phyloP scores from a whole-genome alignment of 2,113 vertebrate genomes.

The Rhegmatorhina hoffmannsi region DNA sequence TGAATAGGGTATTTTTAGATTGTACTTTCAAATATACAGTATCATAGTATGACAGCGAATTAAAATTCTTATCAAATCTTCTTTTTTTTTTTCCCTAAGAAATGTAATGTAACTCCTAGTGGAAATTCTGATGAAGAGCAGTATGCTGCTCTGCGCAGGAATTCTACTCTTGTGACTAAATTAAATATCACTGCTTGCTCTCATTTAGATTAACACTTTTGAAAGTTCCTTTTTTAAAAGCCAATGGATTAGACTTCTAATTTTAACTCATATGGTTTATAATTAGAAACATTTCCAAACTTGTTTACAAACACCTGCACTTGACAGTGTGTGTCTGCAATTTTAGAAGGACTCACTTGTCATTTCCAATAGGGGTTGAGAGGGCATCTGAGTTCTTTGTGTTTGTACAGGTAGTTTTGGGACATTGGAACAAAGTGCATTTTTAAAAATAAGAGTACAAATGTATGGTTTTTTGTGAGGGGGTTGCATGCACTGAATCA shows the following conservation, averaged over 20 bases:
- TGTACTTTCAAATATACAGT: background rate
- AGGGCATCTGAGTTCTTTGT: constrained; percentile 39
- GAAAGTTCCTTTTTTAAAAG: constrained; percentile 56
- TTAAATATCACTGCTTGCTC: constrained; percentile 23
- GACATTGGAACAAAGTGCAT: background rate
- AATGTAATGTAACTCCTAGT: background rate
- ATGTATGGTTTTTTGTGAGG: background rate
- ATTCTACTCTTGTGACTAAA: background rate
- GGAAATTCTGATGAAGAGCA: background rate
- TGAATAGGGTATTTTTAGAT: constrained; percentile 40
- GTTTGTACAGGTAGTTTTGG: background rate
- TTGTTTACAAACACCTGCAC: constrained; percentile 78
- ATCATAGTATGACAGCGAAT: background rate
- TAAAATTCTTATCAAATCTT: background rate
- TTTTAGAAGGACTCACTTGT: constrained; percentile 62
- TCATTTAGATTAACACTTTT: constrained; percentile 59
- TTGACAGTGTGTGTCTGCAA: constrained; percentile 35
- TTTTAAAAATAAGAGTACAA: background rate
- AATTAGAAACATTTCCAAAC: constrained; percentile 76
- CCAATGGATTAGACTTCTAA: constrained; percentile 67
- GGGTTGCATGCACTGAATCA: background rate
- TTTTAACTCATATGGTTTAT: constrained; percentile 70
- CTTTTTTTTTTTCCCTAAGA: background rate
- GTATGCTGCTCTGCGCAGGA: background rate
- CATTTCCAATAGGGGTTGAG: constrained; percentile 31